A percentile compares a stretch with the other conserved stretches of the same genome.
Evolutionary conservation across 2,797 vertebrate genomes (phyloP).

Genomic region (Vireo griseus): DNA sequence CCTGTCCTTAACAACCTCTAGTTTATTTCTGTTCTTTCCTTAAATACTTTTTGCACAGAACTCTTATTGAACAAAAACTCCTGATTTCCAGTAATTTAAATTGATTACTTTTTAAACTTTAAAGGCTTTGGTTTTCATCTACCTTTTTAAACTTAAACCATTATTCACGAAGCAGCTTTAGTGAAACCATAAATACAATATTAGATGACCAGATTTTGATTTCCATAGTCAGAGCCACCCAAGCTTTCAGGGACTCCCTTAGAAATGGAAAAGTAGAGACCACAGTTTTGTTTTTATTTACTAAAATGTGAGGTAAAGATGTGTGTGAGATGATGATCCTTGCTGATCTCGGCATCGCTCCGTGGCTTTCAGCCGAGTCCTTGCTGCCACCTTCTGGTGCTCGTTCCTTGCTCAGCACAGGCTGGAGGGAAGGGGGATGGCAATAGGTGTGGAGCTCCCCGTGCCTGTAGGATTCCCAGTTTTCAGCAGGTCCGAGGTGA

Average conservation of each 20-base stretch:
- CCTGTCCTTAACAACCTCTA: neutral
- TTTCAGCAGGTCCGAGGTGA: neutral
- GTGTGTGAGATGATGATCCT: neutral
- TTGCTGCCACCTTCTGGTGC: constrained; percentile 75
- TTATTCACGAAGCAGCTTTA: neutral
- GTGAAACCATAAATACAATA: neutral
- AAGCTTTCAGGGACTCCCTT: neutral
- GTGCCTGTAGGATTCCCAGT: neutral
- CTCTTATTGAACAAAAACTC: neutral
- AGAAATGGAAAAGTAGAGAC: neutral
- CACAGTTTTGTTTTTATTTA: neutral
- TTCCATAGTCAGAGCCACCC: neutral
- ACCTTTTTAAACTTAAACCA: neutral
- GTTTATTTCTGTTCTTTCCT: neutral
- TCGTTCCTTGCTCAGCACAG: neutral
- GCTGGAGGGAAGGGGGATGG: neutral
- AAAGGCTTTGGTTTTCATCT: neutral
- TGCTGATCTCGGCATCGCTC: neutral
- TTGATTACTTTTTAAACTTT: neutral
- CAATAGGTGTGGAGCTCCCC: accelerated
- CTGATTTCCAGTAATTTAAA: neutral
- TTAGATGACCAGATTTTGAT: neutral
- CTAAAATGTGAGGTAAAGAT: accelerated
- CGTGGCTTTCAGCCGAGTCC: constrained; percentile 13
- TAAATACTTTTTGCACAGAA: neutral